Base-by-base conservation (phyloP, 2,888 invertebrate species). In the Tetragnatha montana region DNA sequence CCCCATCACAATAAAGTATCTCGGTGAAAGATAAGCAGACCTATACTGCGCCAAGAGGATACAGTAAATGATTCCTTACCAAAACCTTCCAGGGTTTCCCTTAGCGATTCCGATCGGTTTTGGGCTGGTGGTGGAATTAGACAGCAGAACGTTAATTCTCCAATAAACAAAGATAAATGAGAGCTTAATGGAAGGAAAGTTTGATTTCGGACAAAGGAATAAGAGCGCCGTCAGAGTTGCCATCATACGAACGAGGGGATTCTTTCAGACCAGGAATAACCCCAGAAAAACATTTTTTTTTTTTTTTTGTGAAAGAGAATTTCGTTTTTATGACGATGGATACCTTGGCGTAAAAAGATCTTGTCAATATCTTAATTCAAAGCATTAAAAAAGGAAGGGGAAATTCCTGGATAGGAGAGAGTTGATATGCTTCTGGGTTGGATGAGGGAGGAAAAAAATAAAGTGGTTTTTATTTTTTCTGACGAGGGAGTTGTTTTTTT, bases 151-250 rank as follows among this genome's bases (percentile, higher is more conserved):
- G 76, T 76, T 76, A 49, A 76, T 76, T 76, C 50, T 50, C 76
- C 50, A 19, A 49, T 50, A 76, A 76, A 76, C 76, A 76, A 76
- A 76, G 76, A 76, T 76, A 21, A 50, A 76, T 76, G 76, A 50
- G 50, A 49, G 47, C 19, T 50, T 76, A 76, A 76, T 76, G 76
- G 60, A 60, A 8, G 14, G 12, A 60, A 60, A 60, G 60, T 60
- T 60, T 60, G 60, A 60, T 60, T 60, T 12, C 14, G 60, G 17
- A 60, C 60, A 60, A 60, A 60, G 60, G 60, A 17, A 60, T 60
- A 12, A 4, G 8, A 60, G 60, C 60, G 60, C 17, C 60, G 10
- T 60, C 17, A 60, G 17, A 60, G 60, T 60, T 60, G 12, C 17
- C 60, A 17, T 60, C 60, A 60, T 35, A 35, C 35, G 35, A 35